Base-by-base conservation (phyloP, 2,113 vertebrate genomes). In the Cyanoramphus novaezelandiae region DNA sequence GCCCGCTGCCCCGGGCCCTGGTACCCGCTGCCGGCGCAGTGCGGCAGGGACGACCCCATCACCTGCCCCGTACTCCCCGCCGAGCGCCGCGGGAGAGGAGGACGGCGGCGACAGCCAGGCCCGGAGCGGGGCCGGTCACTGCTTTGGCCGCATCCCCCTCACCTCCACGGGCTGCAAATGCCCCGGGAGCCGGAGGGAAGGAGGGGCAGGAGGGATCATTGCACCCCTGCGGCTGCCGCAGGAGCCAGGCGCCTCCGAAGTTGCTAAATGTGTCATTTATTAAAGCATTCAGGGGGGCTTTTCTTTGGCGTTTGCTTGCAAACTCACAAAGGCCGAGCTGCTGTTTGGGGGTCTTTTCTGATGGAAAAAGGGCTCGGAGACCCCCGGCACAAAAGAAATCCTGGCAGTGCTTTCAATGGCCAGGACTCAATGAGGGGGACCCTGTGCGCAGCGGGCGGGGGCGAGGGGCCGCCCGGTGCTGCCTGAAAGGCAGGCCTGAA, bases 351-450 rank as follows among this genome's bases (percentile, higher is more conserved):
- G 93, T 97, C 97, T 97, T 98, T 98, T 98, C 97, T 98, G 96
- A 98, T 96, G 93, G 94, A 97, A 96, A 98, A 98, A 98, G 95
- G 95, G 94, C 95, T 95, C 79, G 95, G 98, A 97, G 98, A 98
- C 98, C 98, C 98, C 97, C 52, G 82, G 97, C 98, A 98, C 98
- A 98, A 99, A 98, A 96, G 98, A 97, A 97, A 98, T 98, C 95
- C 98, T 91, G 98, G 97, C 98, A 98, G 98, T 98, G 98, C 98
- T 98, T 98, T 98, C 97, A 98, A 98, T 98, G 97, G 98, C 95
- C 97, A 53, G 98, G 98, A 98, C 97, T 98, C 98, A 98, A 98
- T 98, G 98, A 98, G 98, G 96, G 97, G 97, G 93, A 98, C 96
- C 97, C 97, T 95, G 95, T 37, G 74, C 57, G 20, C 97, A 83